Conservation (phyloP, 2,888 invertebrate species). For the Epinotia ramella region DNA sequence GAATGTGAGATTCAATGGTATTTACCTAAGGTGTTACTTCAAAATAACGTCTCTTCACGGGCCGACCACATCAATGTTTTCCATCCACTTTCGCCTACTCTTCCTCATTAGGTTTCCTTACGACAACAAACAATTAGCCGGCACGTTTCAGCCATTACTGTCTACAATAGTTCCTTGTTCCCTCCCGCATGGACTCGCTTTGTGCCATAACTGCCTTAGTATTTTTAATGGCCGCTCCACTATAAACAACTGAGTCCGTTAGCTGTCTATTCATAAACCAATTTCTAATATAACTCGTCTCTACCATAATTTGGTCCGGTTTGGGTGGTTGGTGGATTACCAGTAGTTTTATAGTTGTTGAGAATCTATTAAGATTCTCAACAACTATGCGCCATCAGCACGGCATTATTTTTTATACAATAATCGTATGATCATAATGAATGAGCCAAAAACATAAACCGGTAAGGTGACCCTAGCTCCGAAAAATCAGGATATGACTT, state of each 20-base stretch:
- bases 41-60: neutral
- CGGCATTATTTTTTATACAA: too few species aligned
- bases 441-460: too few species aligned
- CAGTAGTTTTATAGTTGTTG: too few species aligned
- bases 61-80: neutral
- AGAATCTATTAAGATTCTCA: neutral
- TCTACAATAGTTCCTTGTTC: conserved; percentile 18
- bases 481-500: too few species aligned
- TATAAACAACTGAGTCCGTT: conserved; percentile 27
- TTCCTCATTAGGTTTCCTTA: conserved; percentile 9
- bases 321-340: too few species aligned
- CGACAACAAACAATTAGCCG: conserved; percentile 13
- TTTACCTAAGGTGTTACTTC: neutral
- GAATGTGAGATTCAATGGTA: neutral
- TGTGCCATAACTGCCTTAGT: conserved; percentile 33
- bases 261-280: neutral
- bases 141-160: conserved; percentile 33
- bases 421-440: too few species aligned
- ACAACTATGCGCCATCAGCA: neutral
- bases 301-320: neutral
- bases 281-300: neutral
- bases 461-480: too few species aligned
- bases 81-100: neutral
- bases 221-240: conserved; percentile 32
- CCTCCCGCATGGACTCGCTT: conserved; percentile 7